These are phyloP conservation scores for Rhopilema esculentum DNA, from an alignment of 30 jellyfish, hydroid and myxozoan species.

Conservation along the genomic window DNA sequence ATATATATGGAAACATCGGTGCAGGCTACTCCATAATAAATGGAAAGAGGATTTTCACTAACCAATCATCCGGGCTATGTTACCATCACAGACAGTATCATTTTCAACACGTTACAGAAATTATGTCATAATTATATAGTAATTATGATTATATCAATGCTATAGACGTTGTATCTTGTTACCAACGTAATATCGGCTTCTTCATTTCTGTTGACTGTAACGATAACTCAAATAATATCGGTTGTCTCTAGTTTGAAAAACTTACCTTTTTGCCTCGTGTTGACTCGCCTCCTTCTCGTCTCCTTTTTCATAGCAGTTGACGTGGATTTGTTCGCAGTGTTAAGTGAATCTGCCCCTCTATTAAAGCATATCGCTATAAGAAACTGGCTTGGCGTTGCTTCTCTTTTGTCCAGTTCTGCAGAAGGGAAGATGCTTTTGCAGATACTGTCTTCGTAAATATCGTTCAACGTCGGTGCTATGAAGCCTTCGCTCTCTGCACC, in stretches of 20 bases:
- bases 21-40: too few species aligned
- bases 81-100: too few species aligned
- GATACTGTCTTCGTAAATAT: slow-evolving; percentile 26
- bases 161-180: too few species aligned
- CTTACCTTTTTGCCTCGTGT: background rate
- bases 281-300: slow-evolving; percentile 3
- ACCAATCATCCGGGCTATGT: too few species aligned
- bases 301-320: slow-evolving; percentile 15
- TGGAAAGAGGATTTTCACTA: too few species aligned
- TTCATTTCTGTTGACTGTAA: too few species aligned
- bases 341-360: slow-evolving; percentile 14
- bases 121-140: too few species aligned
- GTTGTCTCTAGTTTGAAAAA: background rate
- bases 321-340: background rate
- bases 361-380: slow-evolving; percentile 42
- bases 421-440: slow-evolving; percentile 14
- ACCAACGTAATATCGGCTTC: too few species aligned
- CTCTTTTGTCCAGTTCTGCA: slow-evolving; percentile 1
- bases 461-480: slow-evolving; percentile 53
- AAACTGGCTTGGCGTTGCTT: slow-evolving; percentile 57
- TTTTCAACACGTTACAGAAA: too few species aligned
- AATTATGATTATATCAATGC: too few species aligned
- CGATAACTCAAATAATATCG: too few species aligned
- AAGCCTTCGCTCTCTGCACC: slow-evolving; percentile 56
- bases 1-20: too few species aligned